A percentile compares a stretch with the other conserved stretches of the same genome.
phyloP scores from a whole-genome alignment of 2,888 invertebrate genomes.

The Orthonevra nobilis region DNA sequence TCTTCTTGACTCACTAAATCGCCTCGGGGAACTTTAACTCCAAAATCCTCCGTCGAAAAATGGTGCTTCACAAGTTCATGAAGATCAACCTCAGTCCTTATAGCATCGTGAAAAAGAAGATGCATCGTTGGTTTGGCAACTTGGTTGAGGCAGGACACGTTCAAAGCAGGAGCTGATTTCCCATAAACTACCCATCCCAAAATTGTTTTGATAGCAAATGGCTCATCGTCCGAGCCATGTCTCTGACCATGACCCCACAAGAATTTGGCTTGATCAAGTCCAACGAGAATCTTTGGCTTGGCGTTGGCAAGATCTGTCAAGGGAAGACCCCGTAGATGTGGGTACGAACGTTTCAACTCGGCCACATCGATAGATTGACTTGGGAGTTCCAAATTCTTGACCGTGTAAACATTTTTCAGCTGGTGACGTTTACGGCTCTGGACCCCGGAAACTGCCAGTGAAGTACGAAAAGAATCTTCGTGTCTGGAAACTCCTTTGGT shows the following conservation, averaged over 20 bases:
- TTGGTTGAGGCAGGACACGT: not conserved
- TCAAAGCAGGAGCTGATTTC: not conserved
- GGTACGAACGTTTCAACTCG: not conserved
- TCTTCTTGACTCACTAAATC: no score
- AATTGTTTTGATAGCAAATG: conserved; percentile 23
- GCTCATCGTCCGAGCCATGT: conserved; percentile 10
- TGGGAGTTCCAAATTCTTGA: conserved; percentile 3
- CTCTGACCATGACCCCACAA: conserved; percentile 24
- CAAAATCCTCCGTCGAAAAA: conserved; percentile 20
- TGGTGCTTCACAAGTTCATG: conserved; percentile 21
- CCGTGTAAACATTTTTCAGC: conserved; percentile 22
- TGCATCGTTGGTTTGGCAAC: conserved; percentile 12
- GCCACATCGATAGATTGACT: conserved; percentile 8
- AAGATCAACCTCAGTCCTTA: conserved; percentile 18
- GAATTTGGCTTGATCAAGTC: conserved; percentile 32
- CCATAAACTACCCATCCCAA: conserved; percentile 38
- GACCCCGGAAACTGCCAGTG: no score
- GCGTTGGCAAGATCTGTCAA: not conserved
- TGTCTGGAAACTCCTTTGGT: conserved; percentile 24
- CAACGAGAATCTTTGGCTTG: conserved; percentile 25
- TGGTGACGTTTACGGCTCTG: not conserved
- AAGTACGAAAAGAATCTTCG: conserved; percentile 10
- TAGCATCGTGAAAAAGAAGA: conserved; percentile 31
- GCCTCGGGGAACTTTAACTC: no score
- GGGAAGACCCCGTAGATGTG: conserved; percentile 15